Percentiles rank a stretch among this genome's conserved stretches.
Conservation (phyloP, 2,113 vertebrate genomes). For the Myotis yumanensis region DNA sequence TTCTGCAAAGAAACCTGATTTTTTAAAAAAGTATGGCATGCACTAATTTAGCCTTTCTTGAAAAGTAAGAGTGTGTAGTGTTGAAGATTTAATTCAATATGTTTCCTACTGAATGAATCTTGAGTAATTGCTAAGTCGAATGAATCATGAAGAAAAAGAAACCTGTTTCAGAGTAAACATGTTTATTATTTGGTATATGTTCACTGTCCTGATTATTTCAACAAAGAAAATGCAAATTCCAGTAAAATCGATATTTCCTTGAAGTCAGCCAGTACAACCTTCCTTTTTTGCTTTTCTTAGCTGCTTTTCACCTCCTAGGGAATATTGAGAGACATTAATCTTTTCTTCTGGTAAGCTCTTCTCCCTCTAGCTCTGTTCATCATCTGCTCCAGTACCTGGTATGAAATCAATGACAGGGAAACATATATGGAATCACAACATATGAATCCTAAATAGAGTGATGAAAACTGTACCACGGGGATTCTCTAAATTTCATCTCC, state of each 20-base stretch:
- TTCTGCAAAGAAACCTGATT: not conserved
- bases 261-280: not conserved
- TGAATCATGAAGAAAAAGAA: slow-evolving; percentile 9
- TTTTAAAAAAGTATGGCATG: not conserved
- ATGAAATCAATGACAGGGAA: not conserved
- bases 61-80: not conserved
- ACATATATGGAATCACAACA: not conserved
- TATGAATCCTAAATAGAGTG: not conserved
- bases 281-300: not conserved
- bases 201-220: not conserved
- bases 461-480: not conserved
- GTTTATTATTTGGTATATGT: not conserved
- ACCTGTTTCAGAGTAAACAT: not conserved
- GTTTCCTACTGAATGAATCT: not conserved
- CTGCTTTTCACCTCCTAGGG: not conserved
- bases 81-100: slow-evolving; percentile 28
- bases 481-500: not conserved
- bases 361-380: not conserved
- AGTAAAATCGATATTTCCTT: not conserved
- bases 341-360: not conserved
- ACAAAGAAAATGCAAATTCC: slow-evolving; percentile 6
- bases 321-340: not conserved
- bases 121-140: slow-evolving; percentile 27
- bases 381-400: not conserved
- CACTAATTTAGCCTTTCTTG: not conserved